A percentile compares a stretch with the other conserved stretches of the same genome.
phyloP scores from a whole-genome alignment of 2,113 vertebrate genomes.

The Caranx melampygus region DNA sequence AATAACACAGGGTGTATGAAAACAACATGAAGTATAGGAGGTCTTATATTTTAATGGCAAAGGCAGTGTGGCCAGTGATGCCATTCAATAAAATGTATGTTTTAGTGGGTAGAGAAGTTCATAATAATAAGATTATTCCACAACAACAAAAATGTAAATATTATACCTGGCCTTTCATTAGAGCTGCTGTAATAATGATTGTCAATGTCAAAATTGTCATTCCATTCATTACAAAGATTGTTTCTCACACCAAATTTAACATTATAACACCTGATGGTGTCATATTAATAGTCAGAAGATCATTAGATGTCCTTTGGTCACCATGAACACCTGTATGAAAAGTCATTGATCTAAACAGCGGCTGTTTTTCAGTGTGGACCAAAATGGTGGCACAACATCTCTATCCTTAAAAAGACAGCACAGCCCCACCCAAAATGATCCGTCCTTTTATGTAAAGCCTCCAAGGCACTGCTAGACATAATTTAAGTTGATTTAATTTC shows the following conservation, averaged over 20 bases:
- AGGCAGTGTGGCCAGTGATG: background rate
- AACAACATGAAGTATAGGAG: background rate
- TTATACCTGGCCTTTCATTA: background rate
- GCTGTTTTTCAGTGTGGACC: too few relatives aligned
- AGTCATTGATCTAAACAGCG: too few relatives aligned
- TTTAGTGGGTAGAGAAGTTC: background rate
- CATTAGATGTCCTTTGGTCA: too few relatives aligned
- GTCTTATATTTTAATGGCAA: background rate
- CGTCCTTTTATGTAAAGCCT: background rate
- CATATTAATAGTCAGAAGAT: too few relatives aligned
- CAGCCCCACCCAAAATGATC: too few relatives aligned
- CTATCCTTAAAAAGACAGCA: too few relatives aligned
- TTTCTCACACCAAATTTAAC: too few relatives aligned
- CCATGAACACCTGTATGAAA: too few relatives aligned
- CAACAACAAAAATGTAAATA: background rate
- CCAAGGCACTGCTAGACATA: background rate
- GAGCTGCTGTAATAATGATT: background rate
- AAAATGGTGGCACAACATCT: too few relatives aligned
- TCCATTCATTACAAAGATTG: background rate
- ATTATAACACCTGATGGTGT: too few relatives aligned
- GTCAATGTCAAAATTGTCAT: background rate
- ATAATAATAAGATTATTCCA: background rate
- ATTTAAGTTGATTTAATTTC: conserved; percentile 12
- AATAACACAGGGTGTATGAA: background rate
- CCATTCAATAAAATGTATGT: background rate